phyloP scores from a whole-genome alignment of 1,140 invertebrate genomes.

The Caerostris extrusa region DNA sequence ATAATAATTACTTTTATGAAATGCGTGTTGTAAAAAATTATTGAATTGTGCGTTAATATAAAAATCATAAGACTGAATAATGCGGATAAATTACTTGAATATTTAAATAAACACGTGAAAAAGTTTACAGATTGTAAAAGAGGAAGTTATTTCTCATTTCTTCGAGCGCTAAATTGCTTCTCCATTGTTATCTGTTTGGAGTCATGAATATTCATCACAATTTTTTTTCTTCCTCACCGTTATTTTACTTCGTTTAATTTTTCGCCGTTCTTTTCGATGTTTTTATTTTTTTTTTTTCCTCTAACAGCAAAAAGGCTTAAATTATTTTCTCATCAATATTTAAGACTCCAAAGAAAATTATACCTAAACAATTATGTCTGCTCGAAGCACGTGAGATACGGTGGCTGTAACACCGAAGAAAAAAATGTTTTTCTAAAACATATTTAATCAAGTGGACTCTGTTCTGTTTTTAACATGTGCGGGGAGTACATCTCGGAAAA shows the following conservation, averaged over 20 bases:
- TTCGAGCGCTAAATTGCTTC: background rate
- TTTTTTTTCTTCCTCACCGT: background rate
- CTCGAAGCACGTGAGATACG: background rate
- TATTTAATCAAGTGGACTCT: background rate
- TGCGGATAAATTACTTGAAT: background rate
- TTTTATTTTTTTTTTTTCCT: background rate
- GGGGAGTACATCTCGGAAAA: background rate
- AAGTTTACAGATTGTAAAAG: background rate
- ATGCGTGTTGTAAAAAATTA: background rate
- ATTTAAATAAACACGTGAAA: slow-evolving; percentile 2
- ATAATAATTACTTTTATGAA: background rate
- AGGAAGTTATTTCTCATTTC: background rate
- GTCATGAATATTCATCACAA: slow-evolving; percentile 28
- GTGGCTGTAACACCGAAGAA: background rate
- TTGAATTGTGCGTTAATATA: background rate
- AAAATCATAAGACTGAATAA: background rate
- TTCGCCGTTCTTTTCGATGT: background rate
- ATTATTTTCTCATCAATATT: slow-evolving; percentile 45
- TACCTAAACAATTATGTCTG: background rate
- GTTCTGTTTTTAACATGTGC: background rate
- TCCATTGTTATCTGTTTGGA: background rate
- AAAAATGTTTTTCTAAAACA: background rate
- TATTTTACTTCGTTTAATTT: background rate
- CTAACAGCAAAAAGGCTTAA: slow-evolving; percentile 3
- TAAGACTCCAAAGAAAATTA: background rate